Evolutionary conservation across 2,888 invertebrate species (phyloP).

Genomic region (Willowsia nigromaculata): DNA sequence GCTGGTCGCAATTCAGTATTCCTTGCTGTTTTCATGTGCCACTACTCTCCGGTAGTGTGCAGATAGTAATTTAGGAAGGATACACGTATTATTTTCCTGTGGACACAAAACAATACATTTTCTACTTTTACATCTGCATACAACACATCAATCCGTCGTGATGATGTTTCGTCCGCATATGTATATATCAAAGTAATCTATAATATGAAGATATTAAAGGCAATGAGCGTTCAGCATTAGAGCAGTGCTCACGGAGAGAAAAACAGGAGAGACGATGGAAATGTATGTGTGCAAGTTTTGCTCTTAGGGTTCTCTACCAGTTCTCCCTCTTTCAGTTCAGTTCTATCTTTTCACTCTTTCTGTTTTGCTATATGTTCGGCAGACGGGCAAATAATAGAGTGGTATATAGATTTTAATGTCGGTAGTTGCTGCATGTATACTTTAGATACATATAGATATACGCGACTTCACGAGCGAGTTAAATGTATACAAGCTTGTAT

Average conservation of each 20-base stretch:
- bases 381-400: constrained; percentile 6
- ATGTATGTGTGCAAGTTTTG: constrained; percentile 34
- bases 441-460: not conserved
- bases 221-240: not conserved
- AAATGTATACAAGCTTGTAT: too few relatives aligned
- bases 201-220: not conserved
- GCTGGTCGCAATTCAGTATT: not conserved
- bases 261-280: constrained; percentile 23
- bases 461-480: too few relatives aligned
- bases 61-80: constrained; percentile 14
- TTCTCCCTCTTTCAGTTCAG: not conserved
- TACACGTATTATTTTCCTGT: not conserved
- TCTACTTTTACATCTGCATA: not conserved
- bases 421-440: not conserved
- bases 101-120: constrained; percentile 23
- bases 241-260: not conserved
- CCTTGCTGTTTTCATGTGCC: not conserved
- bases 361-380: not conserved
- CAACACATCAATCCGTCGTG: not conserved
- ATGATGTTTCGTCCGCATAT: not conserved
- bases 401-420: not conserved
- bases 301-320: constrained; percentile 13
- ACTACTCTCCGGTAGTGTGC: not conserved
- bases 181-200: not conserved
- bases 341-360: not conserved